Conservation (phyloP, 2,797 vertebrate species). For the Paramormyrops hopkinsi region DNA sequence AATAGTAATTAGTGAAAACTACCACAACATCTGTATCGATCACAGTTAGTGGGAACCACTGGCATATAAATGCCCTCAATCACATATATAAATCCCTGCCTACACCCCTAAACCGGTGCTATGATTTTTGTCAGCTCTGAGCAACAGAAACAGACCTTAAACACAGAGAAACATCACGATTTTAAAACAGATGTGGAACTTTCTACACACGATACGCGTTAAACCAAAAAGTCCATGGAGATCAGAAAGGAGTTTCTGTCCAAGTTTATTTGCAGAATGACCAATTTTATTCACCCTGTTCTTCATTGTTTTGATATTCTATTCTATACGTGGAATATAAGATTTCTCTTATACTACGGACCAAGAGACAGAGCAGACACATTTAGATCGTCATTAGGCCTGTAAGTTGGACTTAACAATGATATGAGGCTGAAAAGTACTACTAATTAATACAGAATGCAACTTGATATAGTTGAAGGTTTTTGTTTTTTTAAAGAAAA, state of each 20-base stretch:
- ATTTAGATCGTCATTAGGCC: not conserved
- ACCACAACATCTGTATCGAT: constrained; percentile 7
- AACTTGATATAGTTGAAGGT: not conserved
- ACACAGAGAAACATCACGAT: not conserved
- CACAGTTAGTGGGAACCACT: not conserved
- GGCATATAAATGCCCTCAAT: constrained; percentile 15
- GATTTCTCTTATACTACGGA: not conserved
- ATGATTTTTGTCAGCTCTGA: not conserved
- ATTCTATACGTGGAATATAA: not conserved
- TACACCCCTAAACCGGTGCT: not conserved
- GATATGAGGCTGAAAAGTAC: not conserved
- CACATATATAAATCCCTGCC: not conserved
- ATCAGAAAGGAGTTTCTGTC: not conserved
- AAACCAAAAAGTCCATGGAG: not conserved
- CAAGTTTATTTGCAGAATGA: not conserved
- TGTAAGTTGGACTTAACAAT: not conserved
- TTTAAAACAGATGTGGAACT: not conserved
- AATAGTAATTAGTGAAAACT: not conserved
- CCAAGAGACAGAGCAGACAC: not conserved
- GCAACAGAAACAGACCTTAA: not conserved
- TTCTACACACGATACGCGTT: not conserved
- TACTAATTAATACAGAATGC: not conserved
- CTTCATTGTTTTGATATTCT: not conserved
- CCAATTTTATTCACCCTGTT: not conserved
- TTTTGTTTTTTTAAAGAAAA: not conserved